These are phyloP conservation scores for Incurvaria masculella DNA, from an alignment of 2,888 invertebrate species.

Conservation along the genomic window DNA sequence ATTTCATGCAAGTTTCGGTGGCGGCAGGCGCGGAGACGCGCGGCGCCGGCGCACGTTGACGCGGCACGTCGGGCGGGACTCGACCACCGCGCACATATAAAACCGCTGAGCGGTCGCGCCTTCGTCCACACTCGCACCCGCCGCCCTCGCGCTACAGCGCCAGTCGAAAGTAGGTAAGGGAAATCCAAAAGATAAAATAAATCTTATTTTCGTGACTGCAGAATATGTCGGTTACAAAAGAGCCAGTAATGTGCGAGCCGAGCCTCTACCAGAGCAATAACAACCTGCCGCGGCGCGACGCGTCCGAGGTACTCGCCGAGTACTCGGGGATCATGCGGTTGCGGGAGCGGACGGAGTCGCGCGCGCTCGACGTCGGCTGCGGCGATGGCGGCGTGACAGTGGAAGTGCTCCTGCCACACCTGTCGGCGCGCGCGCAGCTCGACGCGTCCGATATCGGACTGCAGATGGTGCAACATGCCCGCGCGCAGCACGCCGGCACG, in stretches of 20 bases:
- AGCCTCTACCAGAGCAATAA: slow-evolving; percentile 66
- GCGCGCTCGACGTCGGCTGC: slow-evolving; percentile 69
- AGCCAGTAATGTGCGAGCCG: slow-evolving; percentile 59
- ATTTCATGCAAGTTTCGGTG: no score
- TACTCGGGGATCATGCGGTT: slow-evolving; percentile 58
- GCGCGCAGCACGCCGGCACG: slow-evolving; percentile 42
- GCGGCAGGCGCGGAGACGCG: no score
- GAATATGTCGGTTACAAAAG: no score
- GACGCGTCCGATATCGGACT: slow-evolving; percentile 68
- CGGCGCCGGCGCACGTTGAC: no score
- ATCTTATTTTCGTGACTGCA: no score
- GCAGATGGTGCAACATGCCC: slow-evolving; percentile 68
- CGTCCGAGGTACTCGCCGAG: slow-evolving; percentile 61
- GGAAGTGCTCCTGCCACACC: slow-evolving; percentile 58
- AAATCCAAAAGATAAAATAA: no score
- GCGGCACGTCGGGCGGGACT: no score
- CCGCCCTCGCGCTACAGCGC: no score
- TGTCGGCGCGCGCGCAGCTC: slow-evolving; percentile 55
- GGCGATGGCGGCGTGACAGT: slow-evolving; percentile 70
- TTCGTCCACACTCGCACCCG: no score
- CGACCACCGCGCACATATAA: no score
- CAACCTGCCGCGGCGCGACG: slow-evolving; percentile 63
- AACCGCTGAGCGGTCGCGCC: no score
- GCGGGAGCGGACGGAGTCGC: slow-evolving; percentile 44
- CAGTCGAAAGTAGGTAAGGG: no score